Conservation (phyloP, 1,140 invertebrate species). For the Onthophagus taurus region DNA sequence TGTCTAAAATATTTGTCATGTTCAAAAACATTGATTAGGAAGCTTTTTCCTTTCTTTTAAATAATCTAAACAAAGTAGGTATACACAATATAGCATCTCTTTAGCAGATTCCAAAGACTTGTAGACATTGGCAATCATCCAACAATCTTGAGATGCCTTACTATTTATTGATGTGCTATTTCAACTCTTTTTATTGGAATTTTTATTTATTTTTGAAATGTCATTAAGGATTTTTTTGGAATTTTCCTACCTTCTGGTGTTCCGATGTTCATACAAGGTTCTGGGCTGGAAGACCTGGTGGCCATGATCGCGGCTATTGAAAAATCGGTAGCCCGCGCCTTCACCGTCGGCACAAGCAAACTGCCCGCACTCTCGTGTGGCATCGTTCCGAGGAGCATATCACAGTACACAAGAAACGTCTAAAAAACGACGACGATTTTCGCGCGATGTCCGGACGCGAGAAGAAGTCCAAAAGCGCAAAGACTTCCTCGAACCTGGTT, state of each 20-base stretch:
- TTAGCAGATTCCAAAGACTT: no score
- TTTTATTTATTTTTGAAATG: no score
- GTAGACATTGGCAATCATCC: no score
- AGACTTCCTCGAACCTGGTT: neutral
- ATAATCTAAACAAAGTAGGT: no score
- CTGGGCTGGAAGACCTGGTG: slow-evolving; percentile 45
- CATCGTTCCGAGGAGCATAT: slow-evolving; percentile 36
- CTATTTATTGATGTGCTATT: no score
- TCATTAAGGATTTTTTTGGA: neutral
- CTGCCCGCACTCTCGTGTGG: slow-evolving; percentile 31
- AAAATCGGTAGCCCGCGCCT: slow-evolving; percentile 72
- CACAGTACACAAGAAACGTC: slow-evolving; percentile 15
- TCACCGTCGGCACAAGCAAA: slow-evolving; percentile 32
- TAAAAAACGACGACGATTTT: slow-evolving; percentile 7
- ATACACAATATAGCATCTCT: no score
- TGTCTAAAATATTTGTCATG: no score
- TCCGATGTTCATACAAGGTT: slow-evolving; percentile 11
- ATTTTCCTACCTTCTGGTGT: slow-evolving; percentile 7
- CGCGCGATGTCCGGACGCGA: slow-evolving; percentile 3
- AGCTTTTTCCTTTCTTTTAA: no score
- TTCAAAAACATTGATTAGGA: no score
- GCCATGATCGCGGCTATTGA: slow-evolving; percentile 91
- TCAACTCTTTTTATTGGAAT: no score
- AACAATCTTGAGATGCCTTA: no score
- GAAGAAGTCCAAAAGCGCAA: slow-evolving; percentile 1